Base-by-base conservation (phyloP, 2,797 vertebrate genomes). In the Cichlasoma orientale region DNA sequence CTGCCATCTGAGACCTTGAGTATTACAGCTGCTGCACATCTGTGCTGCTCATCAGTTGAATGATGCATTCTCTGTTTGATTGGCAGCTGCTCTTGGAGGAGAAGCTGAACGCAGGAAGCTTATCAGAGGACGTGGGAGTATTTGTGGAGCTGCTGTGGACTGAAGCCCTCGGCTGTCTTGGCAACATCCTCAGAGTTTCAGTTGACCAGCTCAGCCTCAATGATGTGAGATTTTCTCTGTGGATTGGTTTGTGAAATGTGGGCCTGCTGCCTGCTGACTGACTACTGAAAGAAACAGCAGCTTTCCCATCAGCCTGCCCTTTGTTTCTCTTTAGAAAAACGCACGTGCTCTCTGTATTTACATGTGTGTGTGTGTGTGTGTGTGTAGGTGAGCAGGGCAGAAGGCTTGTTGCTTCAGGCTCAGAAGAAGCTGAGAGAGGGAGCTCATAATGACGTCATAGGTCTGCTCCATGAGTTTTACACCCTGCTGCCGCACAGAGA, bases 101-200 rank as follows among this genome's bases (percentile, higher is more conserved):
- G 72, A 92, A 92, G 59, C 89, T 92, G 84, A 94, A 93, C 76
- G 88, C 91, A 14, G 92, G 89, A 31, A 63, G 78, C 52, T 23
- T 97, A 72, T 95, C 95, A 33, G 88, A 92, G 41, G 95, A 96
- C 75, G 96, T 96, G 74, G 95, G 88, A 5, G 53, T 85, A 27
- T 96, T 97, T 82, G 95, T 97, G 89, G 97, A 97, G 92, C 81
- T 96, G 82, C 88, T 97, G 53, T 97, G 97, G 97, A 88, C 91
- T 0, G 97, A 97, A 90, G 94, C 97, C 18, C 81, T 96, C 3
- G 96, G 96, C 29, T 88, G 93, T 75, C 91, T 97, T 41, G n/a
- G 63, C 54, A 86, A 84, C 74, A 81, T 92, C 13, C 92, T 97
- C 25, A 82, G 75, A 4, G 89, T 92, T 59, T 88, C 96, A 1